A percentile compares a stretch with the other conserved stretches of the same genome.
Conservation (phyloP, 2,888 invertebrate species). For the Acleris laterana region DNA sequence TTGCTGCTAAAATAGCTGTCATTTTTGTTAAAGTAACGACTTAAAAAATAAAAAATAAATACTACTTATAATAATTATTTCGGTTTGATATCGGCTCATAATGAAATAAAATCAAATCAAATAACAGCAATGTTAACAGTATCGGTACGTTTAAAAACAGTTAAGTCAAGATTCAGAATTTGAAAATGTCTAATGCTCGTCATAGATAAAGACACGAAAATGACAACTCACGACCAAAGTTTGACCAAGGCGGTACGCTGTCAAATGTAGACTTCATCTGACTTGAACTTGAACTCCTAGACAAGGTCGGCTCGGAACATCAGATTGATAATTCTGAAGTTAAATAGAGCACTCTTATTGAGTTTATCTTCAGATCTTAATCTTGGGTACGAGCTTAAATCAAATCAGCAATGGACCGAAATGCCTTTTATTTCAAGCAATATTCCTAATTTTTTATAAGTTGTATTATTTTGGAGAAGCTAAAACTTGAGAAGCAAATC, state of each 20-base stretch:
- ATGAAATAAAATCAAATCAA: too few species aligned
- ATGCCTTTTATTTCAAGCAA: background rate
- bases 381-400: constrained; percentile 12
- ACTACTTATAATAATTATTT: too few species aligned
- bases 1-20: too few species aligned
- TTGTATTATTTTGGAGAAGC: too few species aligned
- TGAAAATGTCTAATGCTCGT: constrained; percentile 28
- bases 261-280: constrained; percentile 54
- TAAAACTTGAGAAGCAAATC: too few species aligned
- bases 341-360: constrained; percentile 27
- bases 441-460: too few species aligned
- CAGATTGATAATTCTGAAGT: constrained; percentile 50
- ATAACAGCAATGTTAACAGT: background rate
- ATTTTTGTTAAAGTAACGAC: too few species aligned
- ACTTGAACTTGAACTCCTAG: constrained; percentile 49
- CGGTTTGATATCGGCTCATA: too few species aligned
- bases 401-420: background rate
- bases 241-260: constrained; percentile 49
- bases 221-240: constrained; percentile 73
- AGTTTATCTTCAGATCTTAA: constrained; percentile 29
- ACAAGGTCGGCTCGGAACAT: constrained; percentile 58
- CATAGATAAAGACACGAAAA: constrained; percentile 59
- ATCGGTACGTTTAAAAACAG: background rate
- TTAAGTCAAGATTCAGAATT: background rate
- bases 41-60: too few species aligned